Evolutionary conservation across 1,140 invertebrate species (phyloP).

Genomic region (Meloidogyne exigua): DNA sequence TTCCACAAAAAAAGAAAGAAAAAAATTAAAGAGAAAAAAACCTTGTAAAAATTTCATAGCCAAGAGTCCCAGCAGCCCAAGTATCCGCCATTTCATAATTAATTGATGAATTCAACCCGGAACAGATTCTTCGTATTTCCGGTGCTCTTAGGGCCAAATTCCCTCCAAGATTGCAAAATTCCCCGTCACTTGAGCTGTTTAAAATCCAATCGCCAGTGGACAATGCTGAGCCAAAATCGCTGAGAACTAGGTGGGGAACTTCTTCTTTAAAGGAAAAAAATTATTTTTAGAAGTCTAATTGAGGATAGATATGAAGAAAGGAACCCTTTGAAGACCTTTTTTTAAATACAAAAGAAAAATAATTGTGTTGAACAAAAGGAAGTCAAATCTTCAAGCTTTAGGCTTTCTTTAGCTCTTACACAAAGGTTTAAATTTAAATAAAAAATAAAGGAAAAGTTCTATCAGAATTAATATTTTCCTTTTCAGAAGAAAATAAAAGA

Average conservation of each 20-base stretch:
- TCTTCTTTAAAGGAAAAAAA: conserved; percentile 41
- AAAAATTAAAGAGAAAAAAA: no score
- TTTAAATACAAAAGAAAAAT: no score
- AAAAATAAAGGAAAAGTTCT: no score
- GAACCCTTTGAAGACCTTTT: no score
- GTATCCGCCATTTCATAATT: conserved; percentile 44
- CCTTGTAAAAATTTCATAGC: conserved; percentile 51
- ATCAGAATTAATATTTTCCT: no score
- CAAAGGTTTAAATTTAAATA: no score
- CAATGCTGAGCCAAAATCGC: conserved; percentile 47
- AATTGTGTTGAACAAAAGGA: not conserved
- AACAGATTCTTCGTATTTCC: conserved; percentile 35
- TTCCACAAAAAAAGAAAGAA: no score
- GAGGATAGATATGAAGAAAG: no score
- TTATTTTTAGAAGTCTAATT: not conserved
- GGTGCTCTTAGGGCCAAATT: conserved; percentile 46
- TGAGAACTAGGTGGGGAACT: conserved; percentile 48
- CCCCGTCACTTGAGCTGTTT: conserved; percentile 28
- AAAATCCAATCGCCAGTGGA: conserved; percentile 29
- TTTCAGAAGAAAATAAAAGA: no score
- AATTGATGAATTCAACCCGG: conserved; percentile 23
- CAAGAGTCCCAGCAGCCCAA: conserved; percentile 44
- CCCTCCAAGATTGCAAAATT: conserved; percentile 41
- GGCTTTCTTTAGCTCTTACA: no score
- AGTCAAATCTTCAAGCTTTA: no score